These are phyloP conservation scores for Condylura cristata DNA, from an alignment of 2,113 vertebrate species.

Conservation along the genomic window DNA sequence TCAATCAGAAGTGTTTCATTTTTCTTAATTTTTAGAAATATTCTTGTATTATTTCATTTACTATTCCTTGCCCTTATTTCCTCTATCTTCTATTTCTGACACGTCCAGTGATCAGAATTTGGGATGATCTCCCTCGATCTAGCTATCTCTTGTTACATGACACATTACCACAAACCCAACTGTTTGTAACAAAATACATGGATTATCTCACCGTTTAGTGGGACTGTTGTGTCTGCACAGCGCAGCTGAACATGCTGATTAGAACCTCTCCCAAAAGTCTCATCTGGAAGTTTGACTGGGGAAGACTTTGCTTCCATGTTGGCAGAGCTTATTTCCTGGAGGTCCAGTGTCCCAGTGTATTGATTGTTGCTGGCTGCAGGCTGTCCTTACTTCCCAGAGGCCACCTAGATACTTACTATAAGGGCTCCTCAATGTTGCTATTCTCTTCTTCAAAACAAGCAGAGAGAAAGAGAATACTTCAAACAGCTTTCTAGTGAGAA, in stretches of 20 bases:
- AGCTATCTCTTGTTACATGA: neutral
- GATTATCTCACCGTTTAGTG: neutral
- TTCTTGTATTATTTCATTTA: neutral
- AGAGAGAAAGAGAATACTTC: neutral
- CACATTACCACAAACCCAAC: neutral
- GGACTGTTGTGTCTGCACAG: neutral
- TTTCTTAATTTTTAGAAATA: constrained; percentile 9
- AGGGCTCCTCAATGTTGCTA: neutral
- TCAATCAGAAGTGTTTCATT: neutral
- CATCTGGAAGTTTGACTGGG: neutral
- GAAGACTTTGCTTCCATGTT: neutral
- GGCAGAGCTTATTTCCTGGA: neutral
- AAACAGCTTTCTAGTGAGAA: neutral
- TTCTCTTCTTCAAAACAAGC: neutral
- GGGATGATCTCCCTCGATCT: neutral
- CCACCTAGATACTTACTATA: neutral
- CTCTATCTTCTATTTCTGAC: constrained; percentile 4
- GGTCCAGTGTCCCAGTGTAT: neutral
- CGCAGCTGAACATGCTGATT: neutral
- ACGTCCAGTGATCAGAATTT: neutral
- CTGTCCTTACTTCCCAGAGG: neutral
- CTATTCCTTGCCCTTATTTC: neutral
- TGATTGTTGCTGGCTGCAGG: neutral
- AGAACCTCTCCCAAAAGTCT: neutral
- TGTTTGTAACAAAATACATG: neutral